phyloP scores from a whole-genome alignment of 2,888 invertebrate species.

The Eristalis arbustorum region DNA sequence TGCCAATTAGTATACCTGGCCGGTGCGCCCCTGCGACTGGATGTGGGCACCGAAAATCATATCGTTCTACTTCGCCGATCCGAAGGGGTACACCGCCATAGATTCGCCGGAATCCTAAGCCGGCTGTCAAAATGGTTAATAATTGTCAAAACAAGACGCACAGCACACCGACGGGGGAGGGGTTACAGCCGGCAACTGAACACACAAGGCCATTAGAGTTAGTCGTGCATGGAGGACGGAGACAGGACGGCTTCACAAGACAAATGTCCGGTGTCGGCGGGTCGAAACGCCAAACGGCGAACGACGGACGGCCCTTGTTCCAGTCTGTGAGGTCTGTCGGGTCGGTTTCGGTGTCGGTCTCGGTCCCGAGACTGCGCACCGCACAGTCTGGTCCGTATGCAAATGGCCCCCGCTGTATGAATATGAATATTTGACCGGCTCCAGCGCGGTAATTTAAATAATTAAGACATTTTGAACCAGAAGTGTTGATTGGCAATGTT shows the following conservation, averaged over 20 bases:
- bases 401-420: slow-evolving; percentile 53
- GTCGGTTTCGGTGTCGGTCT: background rate
- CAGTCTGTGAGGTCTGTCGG: slow-evolving; percentile 45
- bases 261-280: slow-evolving; percentile 29
- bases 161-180: background rate
- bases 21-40: background rate
- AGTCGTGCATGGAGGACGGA: slow-evolving; percentile 47
- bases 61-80: slow-evolving; percentile 67
- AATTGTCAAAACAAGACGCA: slow-evolving; percentile 39
- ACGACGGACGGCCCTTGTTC: slow-evolving; percentile 13
- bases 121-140: slow-evolving; percentile 60
- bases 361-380: background rate
- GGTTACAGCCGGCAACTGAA: background rate
- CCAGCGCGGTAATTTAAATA: slow-evolving; percentile 56
- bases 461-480: slow-evolving; percentile 69
- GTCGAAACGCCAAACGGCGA: background rate
- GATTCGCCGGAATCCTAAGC: slow-evolving; percentile 3
- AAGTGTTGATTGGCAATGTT: slow-evolving; percentile 71
- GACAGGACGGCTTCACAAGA: slow-evolving; percentile 37
- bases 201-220: slow-evolving; percentile 66
- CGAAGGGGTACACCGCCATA: slow-evolving; percentile 20
- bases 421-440: slow-evolving; percentile 60
- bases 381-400: slow-evolving; percentile 24
- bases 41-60: slow-evolving; percentile 52
- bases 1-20: too few species aligned